Base-by-base conservation (phyloP, 2,888 invertebrate genomes). In the Meiosimyza platycephala region DNA sequence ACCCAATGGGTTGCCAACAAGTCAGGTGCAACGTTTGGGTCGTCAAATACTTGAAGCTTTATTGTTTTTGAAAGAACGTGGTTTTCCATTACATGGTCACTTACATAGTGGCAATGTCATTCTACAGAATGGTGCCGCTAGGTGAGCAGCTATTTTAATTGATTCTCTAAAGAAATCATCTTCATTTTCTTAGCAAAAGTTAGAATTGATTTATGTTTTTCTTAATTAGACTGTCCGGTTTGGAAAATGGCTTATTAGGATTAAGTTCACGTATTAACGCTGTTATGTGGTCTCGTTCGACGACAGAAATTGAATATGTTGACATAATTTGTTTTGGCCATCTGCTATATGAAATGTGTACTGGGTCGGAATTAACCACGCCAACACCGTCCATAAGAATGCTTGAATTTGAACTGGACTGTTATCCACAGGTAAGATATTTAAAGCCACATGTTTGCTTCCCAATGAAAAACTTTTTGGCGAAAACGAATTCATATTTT, bases 31-130 rank as follows among this genome's bases (percentile, higher is more conserved):
- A 81, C 91, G 95, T 80, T 91, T 96, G 84, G 96, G 96, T 40
- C 90, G 95, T 0, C 96, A 96, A 88, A 93, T 96, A 79, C 88
- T 96, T 69, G 96, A 96, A 87, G 96, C 95, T 0, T 88, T 96
- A 71, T 88, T 95, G 74, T 96, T 96, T 86, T 89, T 97, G 22
- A 93, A 85, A 78, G 95, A 95, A 81, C 93, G 95, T 80, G 95
- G 95, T 13, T 96, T 96, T 85, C 96, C 96, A 4, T 91, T 93
- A 12, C 95, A 95, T 81, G 91, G 93, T 59, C 95, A 97, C 87
- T 88, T 97, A 78, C 96, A 97, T 86, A 93, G 94, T 69, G 96
- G 96, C 54, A 97, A 97, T 88, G 92, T 97, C 40, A 94, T 97
- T 78, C 90, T 97, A 57, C 96, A 97, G 83, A 96, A 97, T 85